phyloP scores from a whole-genome alignment of 2,888 invertebrate genomes.

The Entomobrya proxima region DNA sequence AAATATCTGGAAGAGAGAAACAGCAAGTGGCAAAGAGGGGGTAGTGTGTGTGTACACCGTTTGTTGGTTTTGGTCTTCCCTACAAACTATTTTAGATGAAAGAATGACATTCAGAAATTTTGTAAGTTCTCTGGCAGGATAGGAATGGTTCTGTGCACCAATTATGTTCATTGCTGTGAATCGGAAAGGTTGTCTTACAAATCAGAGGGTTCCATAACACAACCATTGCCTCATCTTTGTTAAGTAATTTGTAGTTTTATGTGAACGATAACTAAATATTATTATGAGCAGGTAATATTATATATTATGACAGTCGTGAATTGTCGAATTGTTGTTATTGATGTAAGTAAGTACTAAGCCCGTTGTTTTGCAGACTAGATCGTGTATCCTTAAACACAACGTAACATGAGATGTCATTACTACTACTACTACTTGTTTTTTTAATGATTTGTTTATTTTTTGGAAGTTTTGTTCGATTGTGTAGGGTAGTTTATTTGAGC shows the following conservation, averaged over 20 bases:
- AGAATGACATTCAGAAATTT: not conserved
- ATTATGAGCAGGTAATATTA: not conserved
- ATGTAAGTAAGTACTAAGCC: not conserved
- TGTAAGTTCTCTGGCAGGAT: not conserved
- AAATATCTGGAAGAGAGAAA: not conserved
- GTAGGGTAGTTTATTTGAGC: not conserved
- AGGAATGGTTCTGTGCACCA: not conserved
- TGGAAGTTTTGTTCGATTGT: not conserved
- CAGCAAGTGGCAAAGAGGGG: not conserved
- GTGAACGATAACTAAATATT: not conserved
- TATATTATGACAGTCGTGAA: not conserved
- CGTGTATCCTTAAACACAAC: not conserved
- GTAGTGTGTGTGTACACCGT: not conserved
- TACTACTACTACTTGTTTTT: not conserved
- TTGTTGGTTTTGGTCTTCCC: constrained; percentile 24
- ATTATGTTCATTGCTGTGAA: constrained; percentile 18
- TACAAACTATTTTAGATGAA: not conserved
- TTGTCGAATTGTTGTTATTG: not conserved
- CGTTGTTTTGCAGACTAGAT: not conserved
- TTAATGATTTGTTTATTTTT: not conserved
- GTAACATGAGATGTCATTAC: not conserved
- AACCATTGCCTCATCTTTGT: constrained; percentile 18
- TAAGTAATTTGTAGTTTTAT: constrained; percentile 1
- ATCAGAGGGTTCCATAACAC: not conserved
- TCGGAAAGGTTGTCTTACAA: not conserved